Evolutionary conservation across 2,113 vertebrate genomes (phyloP), one percentile per base, ranked within the genome.

Genomic region (Sebastes fasciatus): DNA sequence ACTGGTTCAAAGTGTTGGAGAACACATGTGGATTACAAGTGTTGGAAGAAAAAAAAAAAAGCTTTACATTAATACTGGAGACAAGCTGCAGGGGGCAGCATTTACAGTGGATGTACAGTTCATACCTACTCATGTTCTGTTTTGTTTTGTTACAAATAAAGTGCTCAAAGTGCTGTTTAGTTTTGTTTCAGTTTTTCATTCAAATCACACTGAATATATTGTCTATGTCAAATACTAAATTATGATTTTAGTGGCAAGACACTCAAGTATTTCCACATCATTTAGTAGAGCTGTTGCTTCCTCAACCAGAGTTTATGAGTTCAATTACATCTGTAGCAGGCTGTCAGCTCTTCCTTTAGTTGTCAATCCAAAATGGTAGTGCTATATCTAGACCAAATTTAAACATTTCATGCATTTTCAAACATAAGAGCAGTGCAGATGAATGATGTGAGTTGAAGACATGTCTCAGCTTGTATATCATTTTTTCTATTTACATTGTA

Each of bases 21-120:
- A 16, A 63, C 26, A 71, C 69, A 43, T 40, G 52, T 49, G 54
- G 23, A 34, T 14, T 8, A 43, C 23, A 16, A 77, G 51, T n/a
- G 52, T 57, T 57, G 26, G 67, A 3, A 9, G 17, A 7, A 40
- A 4, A 7, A 23, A 34, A 42, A 2, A 14, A 12, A 8, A 12
- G 8, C 12, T 14, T 40, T 49, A 12, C 42, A 42, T 13, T 51
- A 65, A 2, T 86, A 63, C 68, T 72, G 58, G 7, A 5, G 48
- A 48, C 34, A 19, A 70, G 34, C 91, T 93, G 87, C 86, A 95
- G 93, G 83, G 91, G 94, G 92, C 88, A 90, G 26, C 11, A 51
- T 60, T 55, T 4, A 21, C 62, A 63, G 19, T 51, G 13, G 13
- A 60, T 4, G 21, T 42, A 4, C 63, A 54, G 63, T 13, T 61